Evolutionary conservation across 2,113 vertebrate genomes (phyloP).

Genomic region (Crotalus horridus): DNA sequence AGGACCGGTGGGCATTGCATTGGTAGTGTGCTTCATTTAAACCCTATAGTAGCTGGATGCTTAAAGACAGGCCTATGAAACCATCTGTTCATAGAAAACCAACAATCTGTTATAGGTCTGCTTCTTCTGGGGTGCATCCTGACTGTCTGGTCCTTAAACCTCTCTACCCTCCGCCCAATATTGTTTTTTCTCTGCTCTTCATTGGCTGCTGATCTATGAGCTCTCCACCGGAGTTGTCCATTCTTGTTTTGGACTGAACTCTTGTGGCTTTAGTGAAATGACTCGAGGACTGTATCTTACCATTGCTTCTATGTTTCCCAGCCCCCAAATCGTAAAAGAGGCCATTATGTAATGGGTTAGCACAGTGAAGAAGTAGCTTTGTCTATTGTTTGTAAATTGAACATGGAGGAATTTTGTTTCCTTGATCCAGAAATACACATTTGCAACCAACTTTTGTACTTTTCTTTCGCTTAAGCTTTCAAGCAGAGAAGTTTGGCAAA

Average conservation of each 20-base stretch:
- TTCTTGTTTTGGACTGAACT: neutral
- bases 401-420: neutral
- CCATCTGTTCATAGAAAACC: neutral
- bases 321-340: neutral
- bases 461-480: slow-evolving; percentile 59
- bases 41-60: neutral
- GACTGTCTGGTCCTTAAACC: neutral
- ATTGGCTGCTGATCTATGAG: neutral
- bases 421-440: slow-evolving; percentile 45
- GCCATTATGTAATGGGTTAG: neutral
- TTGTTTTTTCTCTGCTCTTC: neutral
- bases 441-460: slow-evolving; percentile 60
- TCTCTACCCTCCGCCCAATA: neutral
- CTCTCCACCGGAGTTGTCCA: neutral
- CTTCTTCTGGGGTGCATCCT: neutral
- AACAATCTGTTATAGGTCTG: neutral
- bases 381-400: neutral
- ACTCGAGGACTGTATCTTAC: neutral
- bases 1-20: neutral
- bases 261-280: neutral
- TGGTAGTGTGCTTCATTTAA: neutral
- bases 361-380: neutral
- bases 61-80: neutral
- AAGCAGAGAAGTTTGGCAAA: slow-evolving; percentile 30
- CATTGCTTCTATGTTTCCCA: neutral